Evolutionary conservation across 2,888 invertebrate species (phyloP).

Genomic region (Prosapia bicincta): DNA sequence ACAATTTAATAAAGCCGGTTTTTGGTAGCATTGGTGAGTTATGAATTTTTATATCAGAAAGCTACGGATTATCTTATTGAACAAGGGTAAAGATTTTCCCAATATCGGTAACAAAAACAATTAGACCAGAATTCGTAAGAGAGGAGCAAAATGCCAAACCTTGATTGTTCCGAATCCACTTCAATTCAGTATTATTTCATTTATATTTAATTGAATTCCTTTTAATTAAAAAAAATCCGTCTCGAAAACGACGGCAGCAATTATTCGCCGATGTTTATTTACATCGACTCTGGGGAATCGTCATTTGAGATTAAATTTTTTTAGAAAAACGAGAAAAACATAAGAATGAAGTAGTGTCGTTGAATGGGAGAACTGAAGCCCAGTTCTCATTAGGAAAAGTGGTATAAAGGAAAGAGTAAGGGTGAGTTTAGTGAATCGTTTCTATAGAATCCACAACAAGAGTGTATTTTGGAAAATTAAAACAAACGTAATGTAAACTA

Average conservation of each 20-base stretch:
- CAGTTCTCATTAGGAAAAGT: background rate
- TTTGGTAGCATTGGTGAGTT: too few species aligned
- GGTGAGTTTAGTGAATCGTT: background rate
- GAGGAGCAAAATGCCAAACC: background rate
- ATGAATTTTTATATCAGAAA: too few species aligned
- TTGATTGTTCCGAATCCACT: background rate
- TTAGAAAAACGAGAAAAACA: background rate
- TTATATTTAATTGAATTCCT: background rate
- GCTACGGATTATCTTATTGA: too few species aligned
- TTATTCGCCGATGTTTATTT: background rate
- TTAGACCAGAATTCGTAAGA: background rate
- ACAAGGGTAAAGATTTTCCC: too few species aligned
- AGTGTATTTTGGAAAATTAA: background rate
- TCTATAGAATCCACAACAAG: background rate
- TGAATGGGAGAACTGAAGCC: background rate
- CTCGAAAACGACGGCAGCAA: background rate
- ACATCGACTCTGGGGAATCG: background rate
- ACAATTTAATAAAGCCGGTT: too few species aligned
- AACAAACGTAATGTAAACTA: background rate
- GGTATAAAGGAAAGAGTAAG: background rate
- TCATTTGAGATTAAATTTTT: background rate
- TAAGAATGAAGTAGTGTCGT: background rate
- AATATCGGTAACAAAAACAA: background rate
- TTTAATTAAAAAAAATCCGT: background rate
- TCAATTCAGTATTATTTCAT: background rate